Base-by-base conservation (phyloP, 1,140 invertebrate genomes). In the Marisa cornuarietis region DNA sequence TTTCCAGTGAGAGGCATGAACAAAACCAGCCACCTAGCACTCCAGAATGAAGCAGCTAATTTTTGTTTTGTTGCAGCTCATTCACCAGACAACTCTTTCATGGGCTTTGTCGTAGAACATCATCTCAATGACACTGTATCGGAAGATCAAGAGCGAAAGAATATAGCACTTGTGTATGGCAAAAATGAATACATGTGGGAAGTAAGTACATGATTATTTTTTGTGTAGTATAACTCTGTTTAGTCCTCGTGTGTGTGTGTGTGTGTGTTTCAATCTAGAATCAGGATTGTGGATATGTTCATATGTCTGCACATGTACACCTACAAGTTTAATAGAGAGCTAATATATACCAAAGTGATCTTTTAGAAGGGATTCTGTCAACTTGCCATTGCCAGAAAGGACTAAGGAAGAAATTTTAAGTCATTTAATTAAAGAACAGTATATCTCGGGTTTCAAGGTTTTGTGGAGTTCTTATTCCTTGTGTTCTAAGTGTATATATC, bases 181-280 rank as follows among this genome's bases (percentile, higher is more conserved):
- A 92, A 92, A 83, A 89, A 91, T 79, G 85, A 87, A 51, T 92
- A 90, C 79, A 92, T 92, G 91, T 92, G 91, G 91, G 79, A 89
- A 81, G 89, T 91, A 81, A 79, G 82, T 63, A 51, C 26, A 78
- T 20, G n/a, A n/a, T n/a, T n/a, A 18, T 18, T 31, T 14, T 52
- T 78, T 22, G n/a, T 78, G 75, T 24, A 49, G 20, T 49, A 11
- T 72, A n/a, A 24, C 11, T 68, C 31, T 68, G 72, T 65, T 16
- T 65, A 18, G 31, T 42, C 31, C n/a, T n/a, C n/a, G n/a, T 42
- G 31, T 42, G 31, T 42, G 31, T 42, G 6, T 42, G n/a, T 42
- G 31, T 42, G 31, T 42, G 31, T 42, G 6, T 42, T 42, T 42
- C 31, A 42, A n/a, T 42, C 31, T 42, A 42, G 31, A 42, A 42